Base-by-base conservation (phyloP, 2,113 vertebrate genomes). In the Clarias magur region DNA sequence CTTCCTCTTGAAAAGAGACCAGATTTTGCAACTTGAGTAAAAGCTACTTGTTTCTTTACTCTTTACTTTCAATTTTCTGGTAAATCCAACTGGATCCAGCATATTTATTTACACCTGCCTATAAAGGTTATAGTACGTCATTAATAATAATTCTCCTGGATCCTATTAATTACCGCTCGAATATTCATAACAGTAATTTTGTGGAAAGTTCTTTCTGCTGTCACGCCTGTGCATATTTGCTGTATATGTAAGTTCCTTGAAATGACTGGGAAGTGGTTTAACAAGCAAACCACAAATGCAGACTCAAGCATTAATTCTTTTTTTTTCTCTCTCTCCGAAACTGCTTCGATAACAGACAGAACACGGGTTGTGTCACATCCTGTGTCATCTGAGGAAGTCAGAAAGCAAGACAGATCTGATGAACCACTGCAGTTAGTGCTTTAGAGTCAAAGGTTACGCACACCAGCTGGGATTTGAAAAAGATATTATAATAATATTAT, bases 321-420 rank as follows among this genome's bases (percentile, higher is more conserved):
- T 89, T 86, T 90, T 93, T 93, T 30, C 10, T 3, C 92, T 91
- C 87, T 88, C 90, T 91, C 89, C 89, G 86, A 88, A 91, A 92
- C 92, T 84, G 90, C 86, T 91, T 90, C 87, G 62, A 68, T 38
- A 42, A 93, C 59, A 89, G 86, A 90, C 88, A 90, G 84, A 89
- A 57, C 80, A 48, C 70, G 42, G 83, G 84, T 94, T 94, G 92
- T 92, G 91, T 94, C 93, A 96, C 92, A 94, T 96, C 95, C 95
- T 95, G 94, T 94, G 78, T 84, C 90, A 80, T 88, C 88, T 91
- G 83, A 95, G 94, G 94, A 95, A 96, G 94, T 93, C 88, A 88
- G 80, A 83, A 86, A 89, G 90, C 25, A 89, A 89, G 83, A 3
- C 80, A 75, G 53, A 84, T 89, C 88, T 70, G 68, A 70, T 67